Percentiles rank a stretch among this genome's conserved stretches.
phyloP scores from a whole-genome alignment of 2,113 vertebrate genomes.

The Sialia sialis region DNA sequence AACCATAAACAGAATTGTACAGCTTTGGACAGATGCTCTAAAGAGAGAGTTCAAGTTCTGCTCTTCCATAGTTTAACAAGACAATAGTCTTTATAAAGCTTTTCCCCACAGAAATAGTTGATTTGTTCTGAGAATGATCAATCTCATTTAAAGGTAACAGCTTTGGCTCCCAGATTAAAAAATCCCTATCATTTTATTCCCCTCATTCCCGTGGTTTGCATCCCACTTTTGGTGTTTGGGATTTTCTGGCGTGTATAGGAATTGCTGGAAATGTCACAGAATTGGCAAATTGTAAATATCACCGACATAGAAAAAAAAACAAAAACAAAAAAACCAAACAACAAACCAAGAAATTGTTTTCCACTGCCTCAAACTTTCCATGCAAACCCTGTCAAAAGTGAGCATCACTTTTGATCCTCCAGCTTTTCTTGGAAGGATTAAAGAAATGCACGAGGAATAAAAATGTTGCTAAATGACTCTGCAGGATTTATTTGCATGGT shows the following conservation, averaged over 20 bases:
- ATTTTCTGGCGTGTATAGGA: conserved; percentile 46
- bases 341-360: conserved; percentile 28
- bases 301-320: not conserved
- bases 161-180: conserved; percentile 10
- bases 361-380: conserved; percentile 64
- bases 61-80: conserved; percentile 54
- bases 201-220: not conserved
- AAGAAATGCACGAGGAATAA: not conserved
- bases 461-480: not conserved
- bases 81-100: conserved; percentile 45
- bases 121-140: not conserved
- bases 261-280: conserved; percentile 13
- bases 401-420: not conserved
- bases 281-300: conserved; percentile 58
- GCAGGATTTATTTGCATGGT: not conserved
- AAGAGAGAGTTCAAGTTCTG: conserved; percentile 40
- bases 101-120: conserved; percentile 31
- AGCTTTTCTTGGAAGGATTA: not conserved
- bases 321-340: not conserved
- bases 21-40: conserved; percentile 49
- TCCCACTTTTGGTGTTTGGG: not conserved
- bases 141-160: conserved; percentile 15
- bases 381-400: not conserved
- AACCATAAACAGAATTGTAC: conserved; percentile 63
- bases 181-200: not conserved